These are phyloP conservation scores for Lampropteryx suffumata DNA, from an alignment of 2,888 invertebrate genomes.

Conservation along the genomic window DNA sequence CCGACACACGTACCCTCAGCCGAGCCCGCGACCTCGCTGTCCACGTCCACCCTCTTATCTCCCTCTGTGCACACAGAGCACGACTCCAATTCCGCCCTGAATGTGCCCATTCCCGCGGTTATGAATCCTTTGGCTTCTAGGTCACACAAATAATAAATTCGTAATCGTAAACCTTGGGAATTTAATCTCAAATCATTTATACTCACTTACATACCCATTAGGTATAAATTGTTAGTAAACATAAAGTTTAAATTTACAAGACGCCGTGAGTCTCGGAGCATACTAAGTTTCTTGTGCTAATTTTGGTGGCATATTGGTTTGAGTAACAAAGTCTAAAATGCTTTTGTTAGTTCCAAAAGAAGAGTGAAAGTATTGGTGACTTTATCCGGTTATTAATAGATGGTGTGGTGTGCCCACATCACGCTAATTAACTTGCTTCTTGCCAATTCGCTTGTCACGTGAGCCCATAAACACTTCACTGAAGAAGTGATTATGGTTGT, in stretches of 20 bases:
- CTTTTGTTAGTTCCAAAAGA: too few species aligned
- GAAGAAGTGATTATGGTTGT: neutral
- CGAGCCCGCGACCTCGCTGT: conserved; percentile 35
- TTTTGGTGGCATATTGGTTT: conserved; percentile 1
- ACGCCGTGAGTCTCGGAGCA: too few species aligned
- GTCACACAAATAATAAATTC: conserved; percentile 31
- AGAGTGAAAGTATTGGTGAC: too few species aligned
- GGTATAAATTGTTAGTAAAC: too few species aligned
- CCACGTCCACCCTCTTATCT: conserved; percentile 49
- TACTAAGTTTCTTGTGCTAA: neutral
- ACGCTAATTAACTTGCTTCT: too few species aligned
- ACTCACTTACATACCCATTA: neutral
- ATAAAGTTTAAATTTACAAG: too few species aligned
- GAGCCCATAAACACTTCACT: neutral
- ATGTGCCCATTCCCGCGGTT: conserved; percentile 47
- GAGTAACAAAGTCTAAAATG: too few species aligned
- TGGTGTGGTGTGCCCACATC: too few species aligned
- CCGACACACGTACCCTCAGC: conserved; percentile 41
- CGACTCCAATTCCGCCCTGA: conserved; percentile 58
- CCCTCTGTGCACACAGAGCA: conserved; percentile 58
- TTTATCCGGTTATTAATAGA: too few species aligned
- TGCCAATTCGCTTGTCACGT: too few species aligned
- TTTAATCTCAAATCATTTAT: too few species aligned
- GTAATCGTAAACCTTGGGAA: neutral
- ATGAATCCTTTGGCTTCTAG: conserved; percentile 42